Base-by-base conservation (phyloP, 2,797 vertebrate species). In the Taeniopygia guttata region DNA sequence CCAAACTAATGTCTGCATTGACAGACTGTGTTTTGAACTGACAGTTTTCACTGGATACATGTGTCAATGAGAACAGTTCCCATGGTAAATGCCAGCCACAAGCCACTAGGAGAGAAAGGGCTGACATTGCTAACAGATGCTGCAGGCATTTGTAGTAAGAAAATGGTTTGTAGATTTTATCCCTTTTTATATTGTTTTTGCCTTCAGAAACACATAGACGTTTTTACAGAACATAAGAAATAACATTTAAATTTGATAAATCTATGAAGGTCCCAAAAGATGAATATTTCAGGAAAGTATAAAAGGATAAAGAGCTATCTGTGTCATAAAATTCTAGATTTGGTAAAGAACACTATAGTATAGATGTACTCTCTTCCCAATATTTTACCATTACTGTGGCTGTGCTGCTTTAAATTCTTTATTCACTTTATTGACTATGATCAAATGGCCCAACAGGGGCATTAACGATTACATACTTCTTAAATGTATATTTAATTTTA, bases 211-310 rank as follows among this genome's bases (percentile, higher is more conserved):
- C 62, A 75, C 10, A 64, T 10, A 69, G 30, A 26, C 91, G 19
- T 21, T 89, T 54, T 60, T 70, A 58, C 42, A 49, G 62, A 94
- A 40, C 34, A n/a, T 52, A 83, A 63, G 27, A 80, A 80, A 64
- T 70, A 82, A 42, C 49, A 56, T 72, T 90, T 89, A 72, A n/a
- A 72, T 87, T 92, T 83, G 66, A 87, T 92, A 92, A 87, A 85
- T 12, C 13, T 74, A 68, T 85, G 75, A 94, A 84, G 49, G 74
- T 85, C 52, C 56, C 63, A 18, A 56, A 89, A 89, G 20, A 46
- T 55, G 2, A 92, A 27, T 27, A 49, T 67, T 92, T 84, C 45
- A 79, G 51, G 63, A 66, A 94, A 84, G 29, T 51, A 18, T 75
- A 49, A 83, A 89, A 80, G 34, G 38, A 45, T 68, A 26, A 91